Conservation (phyloP, 2,113 vertebrate species). For the Perca flavescens region DNA sequence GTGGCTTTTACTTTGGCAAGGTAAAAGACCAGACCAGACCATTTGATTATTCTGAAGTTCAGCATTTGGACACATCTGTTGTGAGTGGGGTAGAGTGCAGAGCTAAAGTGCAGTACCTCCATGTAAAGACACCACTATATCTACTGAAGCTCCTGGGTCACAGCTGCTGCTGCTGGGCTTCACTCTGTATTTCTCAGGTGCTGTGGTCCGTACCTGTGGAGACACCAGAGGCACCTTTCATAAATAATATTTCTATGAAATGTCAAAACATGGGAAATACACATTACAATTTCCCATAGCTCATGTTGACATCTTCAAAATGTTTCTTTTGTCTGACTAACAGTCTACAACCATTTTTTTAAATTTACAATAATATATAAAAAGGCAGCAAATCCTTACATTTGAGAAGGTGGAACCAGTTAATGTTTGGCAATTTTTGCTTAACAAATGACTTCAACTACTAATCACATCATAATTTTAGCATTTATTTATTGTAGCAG, state of each 20-base stretch:
- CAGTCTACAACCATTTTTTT: not conserved
- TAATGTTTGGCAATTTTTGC: not conserved
- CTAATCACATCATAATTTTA: not conserved
- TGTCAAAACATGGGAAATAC: not conserved
- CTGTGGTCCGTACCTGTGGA: conserved; percentile 94
- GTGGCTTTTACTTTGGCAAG: conserved; percentile 58
- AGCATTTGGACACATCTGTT: conserved; percentile 23
- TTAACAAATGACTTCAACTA: not conserved
- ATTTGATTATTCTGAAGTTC: conserved; percentile 57
- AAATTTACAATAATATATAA: not conserved
- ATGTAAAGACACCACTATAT: conserved; percentile 95
- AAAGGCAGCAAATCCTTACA: conserved; percentile 2
- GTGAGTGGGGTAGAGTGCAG: conserved; percentile 13
- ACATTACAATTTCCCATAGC: not conserved
- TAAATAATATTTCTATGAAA: not conserved
- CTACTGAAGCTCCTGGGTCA: conserved; percentile 91
- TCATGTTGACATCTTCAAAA: not conserved
- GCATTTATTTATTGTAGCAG: not conserved
- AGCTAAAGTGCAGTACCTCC: conserved; percentile 86
- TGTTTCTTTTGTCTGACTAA: not conserved
- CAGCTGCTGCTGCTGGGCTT: conserved; percentile 97
- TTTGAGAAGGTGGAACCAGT: not conserved
- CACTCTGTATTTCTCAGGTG: conserved; percentile 97
- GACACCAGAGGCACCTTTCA: not conserved
- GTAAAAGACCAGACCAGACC: conserved; percentile 42